These are phyloP conservation scores for Hydractinia symbiolongicarpus DNA, from an alignment of 30 jellyfish, hydroid and myxozoan genomes.

Conservation along the genomic window DNA sequence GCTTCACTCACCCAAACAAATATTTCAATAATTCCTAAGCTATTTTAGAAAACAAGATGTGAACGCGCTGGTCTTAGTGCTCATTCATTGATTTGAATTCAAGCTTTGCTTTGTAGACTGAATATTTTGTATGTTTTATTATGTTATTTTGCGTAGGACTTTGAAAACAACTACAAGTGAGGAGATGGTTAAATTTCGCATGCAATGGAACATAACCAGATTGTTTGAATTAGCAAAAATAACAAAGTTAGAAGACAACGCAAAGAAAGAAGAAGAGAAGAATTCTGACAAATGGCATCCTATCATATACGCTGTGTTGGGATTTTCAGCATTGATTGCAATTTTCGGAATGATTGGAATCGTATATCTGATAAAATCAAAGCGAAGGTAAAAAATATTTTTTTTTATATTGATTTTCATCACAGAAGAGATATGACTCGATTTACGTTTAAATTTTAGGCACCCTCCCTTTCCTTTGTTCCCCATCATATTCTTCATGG, in stretches of 20 bases:
- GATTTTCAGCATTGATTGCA: slow-evolving; percentile 34
- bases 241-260: background rate
- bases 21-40: too few species aligned
- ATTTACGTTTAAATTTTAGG: too few species aligned
- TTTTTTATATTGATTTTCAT: background rate
- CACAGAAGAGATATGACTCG: too few species aligned
- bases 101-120: background rate
- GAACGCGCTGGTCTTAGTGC: too few species aligned
- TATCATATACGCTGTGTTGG: slow-evolving; percentile 37
- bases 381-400: slow-evolving; percentile 20
- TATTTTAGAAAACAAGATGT: too few species aligned
- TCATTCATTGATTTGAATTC: too few species aligned
- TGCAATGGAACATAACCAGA: slow-evolving; percentile 26
- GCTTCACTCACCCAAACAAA: too few species aligned
- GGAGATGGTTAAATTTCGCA: background rate
- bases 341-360: slow-evolving; percentile 31
- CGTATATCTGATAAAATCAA: slow-evolving; percentile 12
- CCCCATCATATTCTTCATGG: background rate
- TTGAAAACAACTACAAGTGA: background rate
- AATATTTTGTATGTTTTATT: too few species aligned
- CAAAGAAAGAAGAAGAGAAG: background rate
- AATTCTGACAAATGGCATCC: slow-evolving; percentile 21
- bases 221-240: background rate
- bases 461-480: too few species aligned
- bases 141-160: background rate